Evolutionary conservation across 2,113 vertebrate genomes (phyloP), one percentile per base, ranked within the genome.

Genomic region (Lanius collurio): DNA sequence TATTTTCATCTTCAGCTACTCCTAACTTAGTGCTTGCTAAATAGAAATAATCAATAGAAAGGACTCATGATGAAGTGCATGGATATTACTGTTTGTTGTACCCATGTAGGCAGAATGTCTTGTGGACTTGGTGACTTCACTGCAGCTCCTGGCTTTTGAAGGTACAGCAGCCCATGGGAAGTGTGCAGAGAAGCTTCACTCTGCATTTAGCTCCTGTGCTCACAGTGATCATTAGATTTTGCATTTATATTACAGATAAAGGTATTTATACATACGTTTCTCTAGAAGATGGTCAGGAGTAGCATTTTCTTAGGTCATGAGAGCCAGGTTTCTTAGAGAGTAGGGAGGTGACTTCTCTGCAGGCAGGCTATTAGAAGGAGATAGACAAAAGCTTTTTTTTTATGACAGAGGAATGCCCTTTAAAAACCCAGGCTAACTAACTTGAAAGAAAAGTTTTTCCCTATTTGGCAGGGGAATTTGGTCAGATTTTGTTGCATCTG

Each of bases 181-280:
- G 4, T 2, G 7, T 55, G 23, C 57, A 37, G 57, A 41, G 37
- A 35, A 11, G 24, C 67, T n/a, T 46, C 59, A 44, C 28, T 55
- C 67, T n/a, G 47, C 0, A 1, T 49, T 55, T 87, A 42, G 16
- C 14, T 92, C n/a, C 70, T 1, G 1, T 5, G 1, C 18, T 57
- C 3, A 2, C 18, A 46, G 44, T 4, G 41, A 55, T 28, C 2
- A 0, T n/a, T 28, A 46, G 23, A 60, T 59, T 71, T 81, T 67
- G 10, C n/a, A n/a, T 55, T 22, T 75, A 5, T 35, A 16, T 83
- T 71, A 59, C 18, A 59, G 42, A 28, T 78, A 74, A 42, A 70
- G 50, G 9, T 65, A 28, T 23, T 35, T 39, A 14, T 41, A 50
- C 21, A 6, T 55, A 68, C 24, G 19, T n/a, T 31, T 47, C 22